Percentiles rank a stretch among this genome's conserved stretches.
Evolutionary conservation across 2,797 vertebrate genomes (phyloP).

Genomic region (Allobates femoralis): DNA sequence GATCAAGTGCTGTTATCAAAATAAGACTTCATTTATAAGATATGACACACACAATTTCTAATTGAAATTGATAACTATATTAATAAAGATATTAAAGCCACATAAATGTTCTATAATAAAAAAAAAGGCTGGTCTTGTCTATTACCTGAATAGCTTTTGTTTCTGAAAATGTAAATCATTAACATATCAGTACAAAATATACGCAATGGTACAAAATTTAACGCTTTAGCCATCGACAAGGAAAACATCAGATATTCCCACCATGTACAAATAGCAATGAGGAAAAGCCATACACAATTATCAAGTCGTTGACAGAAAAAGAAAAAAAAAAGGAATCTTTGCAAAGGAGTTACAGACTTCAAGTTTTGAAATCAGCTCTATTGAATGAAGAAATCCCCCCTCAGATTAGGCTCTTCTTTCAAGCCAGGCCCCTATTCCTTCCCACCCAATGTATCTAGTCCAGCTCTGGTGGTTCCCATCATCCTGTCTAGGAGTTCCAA

Average conservation of each 20-base stretch:
- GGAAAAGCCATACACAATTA: not conserved
- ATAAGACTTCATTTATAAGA: too few relatives aligned
- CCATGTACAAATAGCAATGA: not conserved
- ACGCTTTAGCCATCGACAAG: not conserved
- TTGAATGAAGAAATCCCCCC: not conserved
- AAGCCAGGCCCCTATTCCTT: not conserved
- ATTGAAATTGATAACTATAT: not conserved
- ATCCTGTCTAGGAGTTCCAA: constrained; percentile 76
- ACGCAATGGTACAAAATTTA: not conserved
- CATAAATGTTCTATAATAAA: too few relatives aligned
- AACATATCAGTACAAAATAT: not conserved
- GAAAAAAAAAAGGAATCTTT: not conserved
- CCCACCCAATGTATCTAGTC: not conserved
- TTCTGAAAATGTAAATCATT: not conserved
- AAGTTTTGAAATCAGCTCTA: not conserved
- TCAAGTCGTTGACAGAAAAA: not conserved
- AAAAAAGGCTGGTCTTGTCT: not conserved
- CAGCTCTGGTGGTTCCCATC: not conserved
- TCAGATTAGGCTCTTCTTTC: not conserved
- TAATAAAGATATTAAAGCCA: not conserved
- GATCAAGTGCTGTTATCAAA: too few relatives aligned
- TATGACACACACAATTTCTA: not conserved
- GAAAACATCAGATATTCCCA: not conserved
- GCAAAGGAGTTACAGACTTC: not conserved
- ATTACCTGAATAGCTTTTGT: not conserved